phyloP scores from a whole-genome alignment of 2,113 vertebrate genomes.

The Pelvicachromis taeniatus region DNA sequence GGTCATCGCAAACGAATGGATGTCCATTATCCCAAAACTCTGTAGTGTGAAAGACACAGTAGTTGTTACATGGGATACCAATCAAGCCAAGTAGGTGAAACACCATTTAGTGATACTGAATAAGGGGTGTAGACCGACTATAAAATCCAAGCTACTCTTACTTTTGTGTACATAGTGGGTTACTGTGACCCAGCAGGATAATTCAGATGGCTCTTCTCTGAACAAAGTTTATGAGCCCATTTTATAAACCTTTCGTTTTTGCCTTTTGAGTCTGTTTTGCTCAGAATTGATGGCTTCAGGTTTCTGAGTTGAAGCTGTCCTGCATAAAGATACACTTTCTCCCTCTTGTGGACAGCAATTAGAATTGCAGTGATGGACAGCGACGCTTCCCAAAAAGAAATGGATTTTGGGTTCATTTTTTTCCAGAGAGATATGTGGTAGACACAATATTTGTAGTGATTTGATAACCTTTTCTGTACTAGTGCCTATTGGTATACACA shows the following conservation, averaged over 20 bases:
- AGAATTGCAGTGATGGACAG: neutral
- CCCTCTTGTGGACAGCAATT: conserved; percentile 34
- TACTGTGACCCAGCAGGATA: neutral
- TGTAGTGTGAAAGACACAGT: neutral
- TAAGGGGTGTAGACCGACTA: neutral
- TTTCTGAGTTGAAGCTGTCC: neutral
- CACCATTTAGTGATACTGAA: neutral
- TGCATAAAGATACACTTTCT: neutral
- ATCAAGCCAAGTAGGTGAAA: neutral
- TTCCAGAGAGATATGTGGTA: neutral
- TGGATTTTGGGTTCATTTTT: neutral
- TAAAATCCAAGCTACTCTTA: neutral
- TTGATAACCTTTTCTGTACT: neutral
- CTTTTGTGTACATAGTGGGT: neutral
- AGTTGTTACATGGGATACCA: neutral
- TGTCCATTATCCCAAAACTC: neutral
- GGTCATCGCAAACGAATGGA: neutral
- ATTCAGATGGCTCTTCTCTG: neutral
- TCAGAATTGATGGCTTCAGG: neutral
- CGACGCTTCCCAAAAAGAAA: neutral
- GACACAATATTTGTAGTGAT: neutral
- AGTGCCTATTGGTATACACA: neutral
- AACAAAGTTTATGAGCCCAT: neutral
- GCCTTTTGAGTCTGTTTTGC: neutral
- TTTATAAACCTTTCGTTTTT: neutral